phyloP scores from a whole-genome alignment of 2,888 invertebrate genomes.

The Polyommatus iphigenia region DNA sequence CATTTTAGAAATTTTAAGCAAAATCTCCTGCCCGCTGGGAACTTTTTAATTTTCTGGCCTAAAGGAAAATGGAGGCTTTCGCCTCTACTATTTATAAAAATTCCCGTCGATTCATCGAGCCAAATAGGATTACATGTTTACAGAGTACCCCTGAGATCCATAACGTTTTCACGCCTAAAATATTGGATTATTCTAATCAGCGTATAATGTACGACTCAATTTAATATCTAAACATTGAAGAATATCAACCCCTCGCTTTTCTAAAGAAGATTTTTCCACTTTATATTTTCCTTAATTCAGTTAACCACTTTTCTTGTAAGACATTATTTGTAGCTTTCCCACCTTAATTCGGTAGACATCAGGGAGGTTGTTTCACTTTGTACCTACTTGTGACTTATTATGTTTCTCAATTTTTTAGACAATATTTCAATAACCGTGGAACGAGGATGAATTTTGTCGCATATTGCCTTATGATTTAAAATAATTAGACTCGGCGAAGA shows the following conservation, averaged over 20 bases:
- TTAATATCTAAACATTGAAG: not conserved
- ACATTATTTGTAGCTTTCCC: not conserved
- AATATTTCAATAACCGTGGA: not conserved
- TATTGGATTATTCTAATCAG: conserved; percentile 17
- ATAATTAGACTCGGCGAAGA: not conserved
- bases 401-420: not conserved
- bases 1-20: conserved; percentile 16
- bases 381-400: not conserved
- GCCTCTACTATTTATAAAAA: conserved; percentile 18
- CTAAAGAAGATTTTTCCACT: not conserved
- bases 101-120: not conserved
- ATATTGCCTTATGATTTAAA: not conserved
- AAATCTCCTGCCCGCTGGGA: conserved; percentile 14
- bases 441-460: not conserved
- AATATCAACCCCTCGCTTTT: not conserved
- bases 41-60: conserved; percentile 24
- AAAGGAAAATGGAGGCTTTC: conserved; percentile 13
- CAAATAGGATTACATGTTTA: conserved; percentile 16
- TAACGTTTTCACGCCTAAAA: not conserved
- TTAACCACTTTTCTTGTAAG: conserved; percentile 4
- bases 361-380: not conserved
- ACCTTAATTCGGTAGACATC: not conserved
- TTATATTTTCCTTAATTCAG: not conserved
- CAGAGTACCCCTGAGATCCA: not conserved
- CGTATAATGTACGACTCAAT: not conserved